These are phyloP conservation scores for Poecilobothrus nobilitatus DNA, from an alignment of 2,888 invertebrate species.

Conservation along the genomic window DNA sequence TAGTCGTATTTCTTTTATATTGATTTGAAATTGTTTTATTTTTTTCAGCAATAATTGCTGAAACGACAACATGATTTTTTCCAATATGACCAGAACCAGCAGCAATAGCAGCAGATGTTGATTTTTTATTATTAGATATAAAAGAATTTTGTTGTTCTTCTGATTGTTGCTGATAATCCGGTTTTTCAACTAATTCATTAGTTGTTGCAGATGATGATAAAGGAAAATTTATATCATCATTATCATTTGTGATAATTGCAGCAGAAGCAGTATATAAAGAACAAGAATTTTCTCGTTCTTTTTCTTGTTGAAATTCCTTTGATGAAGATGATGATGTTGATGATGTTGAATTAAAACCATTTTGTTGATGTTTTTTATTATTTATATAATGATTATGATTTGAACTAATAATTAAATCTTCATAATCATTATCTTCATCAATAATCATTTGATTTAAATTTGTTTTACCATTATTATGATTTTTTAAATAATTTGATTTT, in stretches of 20 bases:
- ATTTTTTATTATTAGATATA: not conserved
- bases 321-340: not conserved
- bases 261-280: not conserved
- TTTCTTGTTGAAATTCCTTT: not conserved
- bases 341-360: slow-evolving; percentile 6
- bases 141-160: slow-evolving; percentile 7
- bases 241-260: slow-evolving; percentile 14
- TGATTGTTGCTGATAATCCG: not conserved
- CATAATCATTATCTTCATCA: slow-evolving; percentile 18
- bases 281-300: not conserved
- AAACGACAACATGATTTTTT: slow-evolving; percentile 13
- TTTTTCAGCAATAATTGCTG: not conserved
- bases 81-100: slow-evolving; percentile 8
- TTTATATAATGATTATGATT: slow-evolving; percentile 15
- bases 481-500: slow-evolving; percentile 11
- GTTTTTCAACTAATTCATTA: slow-evolving; percentile 5
- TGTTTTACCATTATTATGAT: slow-evolving; percentile 14
- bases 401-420: slow-evolving; percentile 9
- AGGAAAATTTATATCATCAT: not conserved
- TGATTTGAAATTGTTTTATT: slow-evolving; percentile 11
- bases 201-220: slow-evolving; percentile 8
- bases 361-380: slow-evolving; percentile 15
- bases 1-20: slow-evolving; percentile 12
- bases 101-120: slow-evolving; percentile 12
- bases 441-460: not conserved